phyloP scores from a whole-genome alignment of 2,113 vertebrate genomes.

The Oceanites oceanicus region DNA sequence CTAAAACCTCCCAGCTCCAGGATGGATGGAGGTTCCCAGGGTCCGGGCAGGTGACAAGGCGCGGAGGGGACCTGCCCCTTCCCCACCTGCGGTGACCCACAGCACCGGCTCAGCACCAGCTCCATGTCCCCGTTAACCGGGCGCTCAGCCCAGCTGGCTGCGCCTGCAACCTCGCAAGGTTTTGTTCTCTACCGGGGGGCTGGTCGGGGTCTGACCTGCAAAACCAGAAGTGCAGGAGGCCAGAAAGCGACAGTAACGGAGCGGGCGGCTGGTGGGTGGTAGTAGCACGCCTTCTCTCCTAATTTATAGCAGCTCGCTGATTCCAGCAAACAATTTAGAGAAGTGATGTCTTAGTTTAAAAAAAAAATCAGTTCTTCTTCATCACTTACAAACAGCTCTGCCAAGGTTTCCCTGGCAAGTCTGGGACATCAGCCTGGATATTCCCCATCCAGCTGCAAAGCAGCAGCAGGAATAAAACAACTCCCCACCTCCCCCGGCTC shows the following conservation, averaged over 20 bases:
- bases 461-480: neutral
- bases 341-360: neutral
- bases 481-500: neutral
- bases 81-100: fast-evolving
- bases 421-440: neutral
- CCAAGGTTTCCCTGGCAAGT: neutral
- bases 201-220: neutral
- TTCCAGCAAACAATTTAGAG: neutral
- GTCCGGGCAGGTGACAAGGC: fast-evolving
- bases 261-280: neutral
- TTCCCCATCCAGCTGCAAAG: neutral
- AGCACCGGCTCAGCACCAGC: neutral
- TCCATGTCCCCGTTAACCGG: fast-evolving
- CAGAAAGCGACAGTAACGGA: fast-evolving
- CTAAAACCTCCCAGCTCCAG: neutral
- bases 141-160: neutral
- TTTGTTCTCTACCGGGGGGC: fast-evolving
- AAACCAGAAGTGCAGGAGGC: neutral
- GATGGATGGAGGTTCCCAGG: neutral
- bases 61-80: fast-evolving
- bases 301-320: neutral
- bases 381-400: neutral
- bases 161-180: neutral
- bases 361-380: neutral
- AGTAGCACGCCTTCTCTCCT: neutral